A percentile compares a stretch with the other conserved stretches of the same genome.
Evolutionary conservation across 2,888 invertebrate genomes (phyloP).

Genomic region (Hecatera dysodea): DNA sequence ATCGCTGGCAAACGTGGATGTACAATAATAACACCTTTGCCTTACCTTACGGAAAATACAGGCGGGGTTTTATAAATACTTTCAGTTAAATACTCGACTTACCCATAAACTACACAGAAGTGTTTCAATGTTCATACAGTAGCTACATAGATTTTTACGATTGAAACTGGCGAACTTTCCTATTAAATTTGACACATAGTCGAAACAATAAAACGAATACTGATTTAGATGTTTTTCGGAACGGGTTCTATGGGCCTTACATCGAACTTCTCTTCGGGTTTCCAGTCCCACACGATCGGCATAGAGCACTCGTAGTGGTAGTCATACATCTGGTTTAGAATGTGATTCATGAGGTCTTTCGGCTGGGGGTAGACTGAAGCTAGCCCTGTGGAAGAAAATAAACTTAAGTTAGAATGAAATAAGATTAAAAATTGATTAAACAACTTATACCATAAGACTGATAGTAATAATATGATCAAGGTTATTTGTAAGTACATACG

Average conservation of each 20-base stretch:
- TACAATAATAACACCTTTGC: slow-evolving; percentile 27
- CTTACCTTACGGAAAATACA: background rate
- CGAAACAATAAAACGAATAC: slow-evolving; percentile 64
- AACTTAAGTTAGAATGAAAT: slow-evolving; percentile 1
- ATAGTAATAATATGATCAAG: too few species aligned
- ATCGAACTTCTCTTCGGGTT: slow-evolving; percentile 86
- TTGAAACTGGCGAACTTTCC: slow-evolving; percentile 38
- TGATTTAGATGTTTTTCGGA: slow-evolving; percentile 86
- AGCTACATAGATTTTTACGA: slow-evolving; percentile 44
- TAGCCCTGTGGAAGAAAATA: slow-evolving; percentile 89
- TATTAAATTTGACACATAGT: slow-evolving; percentile 56
- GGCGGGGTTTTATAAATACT: slow-evolving; percentile 33
- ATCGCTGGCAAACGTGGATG: slow-evolving; percentile 4
- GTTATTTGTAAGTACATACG: too few species aligned
- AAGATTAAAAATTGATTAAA: background rate
- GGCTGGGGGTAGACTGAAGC: slow-evolving; percentile 97
- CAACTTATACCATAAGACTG: background rate
- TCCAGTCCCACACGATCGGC: slow-evolving; percentile 93
- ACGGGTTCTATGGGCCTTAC: slow-evolving; percentile 86
- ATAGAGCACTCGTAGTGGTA: slow-evolving; percentile 95
- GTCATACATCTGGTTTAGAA: slow-evolving; percentile 94
- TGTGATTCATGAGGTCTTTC: slow-evolving; percentile 93
- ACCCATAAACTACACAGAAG: slow-evolving; percentile 24
- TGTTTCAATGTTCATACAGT: slow-evolving; percentile 18
- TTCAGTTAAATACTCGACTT: slow-evolving; percentile 15